These are phyloP conservation scores for Drosophila burlai DNA, from an alignment of 1,140 invertebrate genomes.

Conservation along the genomic window DNA sequence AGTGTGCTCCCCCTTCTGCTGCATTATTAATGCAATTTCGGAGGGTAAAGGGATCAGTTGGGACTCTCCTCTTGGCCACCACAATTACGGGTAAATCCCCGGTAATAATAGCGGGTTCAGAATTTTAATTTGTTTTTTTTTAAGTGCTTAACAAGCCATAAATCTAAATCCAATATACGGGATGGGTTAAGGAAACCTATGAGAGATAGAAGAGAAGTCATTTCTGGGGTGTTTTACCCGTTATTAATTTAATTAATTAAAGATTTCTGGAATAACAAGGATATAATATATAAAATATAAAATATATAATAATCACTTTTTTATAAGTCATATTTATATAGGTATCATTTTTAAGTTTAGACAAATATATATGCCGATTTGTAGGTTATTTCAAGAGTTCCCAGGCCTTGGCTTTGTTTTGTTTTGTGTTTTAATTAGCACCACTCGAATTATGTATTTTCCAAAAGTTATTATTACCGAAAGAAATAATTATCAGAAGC, in stretches of 20 bases:
- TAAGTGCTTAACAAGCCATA: background rate
- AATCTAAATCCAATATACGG: background rate
- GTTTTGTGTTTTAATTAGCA: constrained; percentile 2
- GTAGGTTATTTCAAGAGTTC: background rate
- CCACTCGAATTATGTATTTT: constrained; percentile 4
- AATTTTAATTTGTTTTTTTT: background rate
- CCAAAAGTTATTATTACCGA: background rate
- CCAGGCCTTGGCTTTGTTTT: background rate
- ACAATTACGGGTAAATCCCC: constrained; percentile 41
- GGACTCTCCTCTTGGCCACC: constrained; percentile 26
- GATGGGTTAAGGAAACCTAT: background rate
- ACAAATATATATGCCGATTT: background rate
- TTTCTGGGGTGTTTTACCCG: background rate
- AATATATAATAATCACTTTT: background rate
- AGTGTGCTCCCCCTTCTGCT: constrained; percentile 12
- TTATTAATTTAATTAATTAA: background rate
- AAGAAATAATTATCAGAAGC: constrained; percentile 15
- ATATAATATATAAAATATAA: no score
- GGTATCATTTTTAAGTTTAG: background rate
- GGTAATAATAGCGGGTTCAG: background rate
- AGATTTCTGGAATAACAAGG: fast-evolving
- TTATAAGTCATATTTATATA: background rate
- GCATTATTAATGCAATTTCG: constrained; percentile 72
- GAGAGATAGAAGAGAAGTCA: no score
- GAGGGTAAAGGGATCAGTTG: constrained; percentile 16